Conservation (phyloP, 2,888 invertebrate species). For the Drosophila helvetica region DNA sequence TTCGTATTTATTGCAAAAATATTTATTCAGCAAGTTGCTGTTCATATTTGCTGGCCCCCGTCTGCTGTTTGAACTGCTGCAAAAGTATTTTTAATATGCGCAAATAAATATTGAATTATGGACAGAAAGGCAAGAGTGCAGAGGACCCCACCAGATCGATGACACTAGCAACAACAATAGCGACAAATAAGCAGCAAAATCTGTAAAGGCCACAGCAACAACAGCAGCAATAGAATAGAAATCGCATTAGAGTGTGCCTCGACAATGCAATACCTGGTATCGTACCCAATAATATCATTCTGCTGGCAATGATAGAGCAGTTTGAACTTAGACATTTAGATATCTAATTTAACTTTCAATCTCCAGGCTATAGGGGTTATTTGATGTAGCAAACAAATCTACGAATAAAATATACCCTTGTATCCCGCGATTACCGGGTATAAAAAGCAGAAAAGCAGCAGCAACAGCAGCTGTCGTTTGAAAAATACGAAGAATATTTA, state of each 20-base stretch:
- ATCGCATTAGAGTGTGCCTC: too few species aligned
- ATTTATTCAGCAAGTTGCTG: constrained; percentile 61
- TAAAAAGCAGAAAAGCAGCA: neutral
- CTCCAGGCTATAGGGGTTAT: too few species aligned
- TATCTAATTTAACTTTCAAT: neutral
- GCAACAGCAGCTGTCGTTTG: constrained; percentile 31
- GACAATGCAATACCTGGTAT: neutral
- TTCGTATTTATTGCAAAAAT: constrained; percentile 65
- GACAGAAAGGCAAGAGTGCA: constrained; percentile 22
- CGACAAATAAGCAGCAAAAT: neutral
- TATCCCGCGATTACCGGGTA: neutral
- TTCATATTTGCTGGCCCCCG: constrained; percentile 46
- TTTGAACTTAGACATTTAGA: too few species aligned
- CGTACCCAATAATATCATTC: too few species aligned
- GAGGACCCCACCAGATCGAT: constrained; percentile 2
- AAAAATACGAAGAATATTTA: constrained; percentile 40
- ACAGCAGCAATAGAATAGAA: neutral
- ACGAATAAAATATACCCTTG: neutral
- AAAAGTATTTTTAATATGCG: constrained; percentile 62
- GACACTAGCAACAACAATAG: neutral
- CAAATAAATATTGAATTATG: constrained; percentile 60
- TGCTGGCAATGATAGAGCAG: too few species aligned
- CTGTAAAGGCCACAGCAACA: neutral
- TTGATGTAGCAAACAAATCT: neutral
- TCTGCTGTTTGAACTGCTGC: constrained; percentile 50